A percentile compares a stretch with the other conserved stretches of the same genome.
Conservation (phyloP, 2,113 vertebrate genomes). For the Cromileptes altivelis region DNA sequence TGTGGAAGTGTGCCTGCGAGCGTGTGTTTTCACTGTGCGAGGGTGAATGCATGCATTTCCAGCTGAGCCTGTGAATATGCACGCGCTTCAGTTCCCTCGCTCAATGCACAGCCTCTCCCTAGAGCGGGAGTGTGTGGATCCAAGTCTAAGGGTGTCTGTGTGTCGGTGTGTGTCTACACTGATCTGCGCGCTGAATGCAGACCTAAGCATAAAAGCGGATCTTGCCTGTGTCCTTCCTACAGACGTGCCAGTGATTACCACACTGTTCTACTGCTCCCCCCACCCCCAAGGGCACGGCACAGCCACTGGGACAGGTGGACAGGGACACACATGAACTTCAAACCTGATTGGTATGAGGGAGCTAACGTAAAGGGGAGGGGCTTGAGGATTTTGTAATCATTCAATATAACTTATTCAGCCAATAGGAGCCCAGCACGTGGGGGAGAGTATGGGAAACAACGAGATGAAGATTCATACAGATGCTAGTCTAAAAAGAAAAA, state of each 20-base stretch:
- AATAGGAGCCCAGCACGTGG: conserved; percentile 40
- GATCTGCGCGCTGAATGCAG: conserved; percentile 76
- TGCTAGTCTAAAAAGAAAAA: background rate
- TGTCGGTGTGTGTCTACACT: conserved; percentile 43
- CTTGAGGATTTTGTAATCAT: conserved; percentile 42
- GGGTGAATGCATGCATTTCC: conserved; percentile 48
- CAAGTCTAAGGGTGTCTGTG: conserved; percentile 35
- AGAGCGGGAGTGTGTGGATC: conserved; percentile 48
- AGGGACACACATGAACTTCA: conserved; percentile 30
- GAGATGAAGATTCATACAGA: conserved; percentile 32
- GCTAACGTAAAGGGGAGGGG: conserved; percentile 43
- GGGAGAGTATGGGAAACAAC: conserved; percentile 24
- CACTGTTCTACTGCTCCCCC: conserved; percentile 39
- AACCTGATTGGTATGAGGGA: conserved; percentile 35
- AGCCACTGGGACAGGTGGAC: conserved; percentile 58
- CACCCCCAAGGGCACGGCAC: conserved; percentile 53
- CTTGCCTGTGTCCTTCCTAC: conserved; percentile 68
- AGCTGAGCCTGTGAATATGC: conserved; percentile 63
- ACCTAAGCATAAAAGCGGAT: conserved; percentile 84
- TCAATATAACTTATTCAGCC: conserved; percentile 36
- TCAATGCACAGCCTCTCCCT: conserved; percentile 67
- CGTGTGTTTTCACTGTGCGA: conserved; percentile 55
- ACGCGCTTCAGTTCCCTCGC: conserved; percentile 58
- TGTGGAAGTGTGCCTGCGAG: conserved; percentile 58
- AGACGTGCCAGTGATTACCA: conserved; percentile 73